These are phyloP conservation scores for Glareola pratincola DNA, from an alignment of 2,113 vertebrate genomes.

Conservation along the genomic window DNA sequence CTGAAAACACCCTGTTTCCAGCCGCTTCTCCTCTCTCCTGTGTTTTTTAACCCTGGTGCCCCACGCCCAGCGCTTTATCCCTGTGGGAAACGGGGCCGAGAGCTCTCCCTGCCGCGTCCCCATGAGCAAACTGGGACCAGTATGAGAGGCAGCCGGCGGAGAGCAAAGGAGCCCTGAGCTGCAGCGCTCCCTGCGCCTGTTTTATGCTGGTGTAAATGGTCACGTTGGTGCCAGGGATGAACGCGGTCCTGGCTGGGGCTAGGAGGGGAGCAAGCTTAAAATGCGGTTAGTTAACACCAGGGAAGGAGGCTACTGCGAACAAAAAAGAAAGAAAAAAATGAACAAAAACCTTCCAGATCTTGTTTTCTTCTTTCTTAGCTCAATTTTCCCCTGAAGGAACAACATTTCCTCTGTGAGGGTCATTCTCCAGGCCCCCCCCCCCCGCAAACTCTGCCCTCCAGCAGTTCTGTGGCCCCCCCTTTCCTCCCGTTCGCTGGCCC, in stretches of 20 bases:
- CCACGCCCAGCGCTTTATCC: rapidly evolving
- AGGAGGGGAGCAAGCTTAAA: not conserved
- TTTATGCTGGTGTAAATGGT: not conserved
- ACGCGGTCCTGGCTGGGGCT: not conserved
- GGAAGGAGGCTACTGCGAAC: not conserved
- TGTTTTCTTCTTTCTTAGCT: not conserved
- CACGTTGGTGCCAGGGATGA: rapidly evolving
- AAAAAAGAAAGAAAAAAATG: not conserved
- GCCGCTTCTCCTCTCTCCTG: not conserved
- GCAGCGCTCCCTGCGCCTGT: not conserved
- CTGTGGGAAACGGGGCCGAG: not conserved
- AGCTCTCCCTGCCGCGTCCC: not conserved
- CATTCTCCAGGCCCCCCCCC: not conserved
- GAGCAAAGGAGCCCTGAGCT: not conserved
- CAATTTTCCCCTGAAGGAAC: not conserved
- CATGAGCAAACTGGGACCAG: not conserved
- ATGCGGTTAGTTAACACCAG: rapidly evolving
- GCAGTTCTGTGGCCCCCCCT: too few species aligned
- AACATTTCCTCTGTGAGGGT: too few species aligned
- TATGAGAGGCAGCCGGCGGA: not conserved
- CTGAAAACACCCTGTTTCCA: not conserved
- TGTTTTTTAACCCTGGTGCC: not conserved
- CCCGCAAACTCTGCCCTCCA: not conserved
- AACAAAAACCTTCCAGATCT: not conserved
- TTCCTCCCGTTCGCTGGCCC: too few species aligned